Percentiles rank a stretch among this genome's conserved stretches.
These are phyloP conservation scores for Drosophila aldrichi DNA, from an alignment of 2,888 invertebrate species.

Conservation along the genomic window DNA sequence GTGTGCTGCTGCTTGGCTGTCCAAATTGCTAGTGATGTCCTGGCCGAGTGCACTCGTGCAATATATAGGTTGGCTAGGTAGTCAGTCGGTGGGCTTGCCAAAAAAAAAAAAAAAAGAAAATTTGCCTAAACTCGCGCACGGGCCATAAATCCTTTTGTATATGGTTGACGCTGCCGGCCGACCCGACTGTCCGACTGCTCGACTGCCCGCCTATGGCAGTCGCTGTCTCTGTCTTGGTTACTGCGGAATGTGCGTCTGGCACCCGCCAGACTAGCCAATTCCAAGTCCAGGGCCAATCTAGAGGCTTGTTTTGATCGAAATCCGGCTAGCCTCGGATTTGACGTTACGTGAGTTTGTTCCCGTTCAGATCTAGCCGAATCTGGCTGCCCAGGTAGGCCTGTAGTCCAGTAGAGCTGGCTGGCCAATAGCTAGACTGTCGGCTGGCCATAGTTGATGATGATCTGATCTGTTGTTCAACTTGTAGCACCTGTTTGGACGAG, in stretches of 20 bases:
- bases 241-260: slow-evolving; percentile 32
- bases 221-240: slow-evolving; percentile 29
- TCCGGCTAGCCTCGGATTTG: slow-evolving; percentile 66
- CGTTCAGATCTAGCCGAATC: slow-evolving; percentile 22
- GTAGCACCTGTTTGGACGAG: slow-evolving; percentile 69
- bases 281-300: slow-evolving; percentile 62
- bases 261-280: slow-evolving; percentile 62
- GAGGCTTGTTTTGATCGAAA: slow-evolving; percentile 74
- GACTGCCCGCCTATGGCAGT: slow-evolving; percentile 24
- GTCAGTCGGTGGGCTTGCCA: slow-evolving; percentile 48
- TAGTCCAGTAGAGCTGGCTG: slow-evolving; percentile 40
- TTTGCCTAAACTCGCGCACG: slow-evolving; percentile 73
- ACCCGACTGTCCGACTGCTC: neutral
- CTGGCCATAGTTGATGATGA: slow-evolving; percentile 61
- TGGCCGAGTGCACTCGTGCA: slow-evolving; percentile 22
- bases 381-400: slow-evolving; percentile 39
- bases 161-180: slow-evolving; percentile 16
- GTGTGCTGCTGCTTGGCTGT: slow-evolving; percentile 41
- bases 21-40: slow-evolving; percentile 56
- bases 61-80: slow-evolving; percentile 63
- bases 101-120: no score
- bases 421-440: slow-evolving; percentile 16
- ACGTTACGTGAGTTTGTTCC: slow-evolving; percentile 58
- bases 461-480: slow-evolving; percentile 60
- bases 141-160: slow-evolving; percentile 72